Conservation (phyloP, 1,140 invertebrate genomes). For the Heliconius hermathena region DNA sequence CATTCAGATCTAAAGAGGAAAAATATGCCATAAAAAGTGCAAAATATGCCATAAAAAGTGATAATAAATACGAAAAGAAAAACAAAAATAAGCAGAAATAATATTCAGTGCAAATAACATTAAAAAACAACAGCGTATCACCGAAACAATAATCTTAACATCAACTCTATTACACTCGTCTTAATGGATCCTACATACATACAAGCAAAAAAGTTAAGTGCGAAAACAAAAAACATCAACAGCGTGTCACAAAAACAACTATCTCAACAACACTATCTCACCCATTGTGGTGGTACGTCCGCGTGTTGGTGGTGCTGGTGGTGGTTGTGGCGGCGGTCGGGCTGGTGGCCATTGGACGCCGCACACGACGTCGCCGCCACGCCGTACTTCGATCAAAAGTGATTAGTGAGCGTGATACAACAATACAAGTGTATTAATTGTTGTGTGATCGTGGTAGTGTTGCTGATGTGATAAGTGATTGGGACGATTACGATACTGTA, state of each 20-base stretch:
- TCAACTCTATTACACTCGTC: background rate
- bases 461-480: background rate
- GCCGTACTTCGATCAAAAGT: constrained; percentile 64
- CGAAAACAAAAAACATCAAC: constrained; percentile 23
- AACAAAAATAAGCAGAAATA: no score
- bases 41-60: background rate
- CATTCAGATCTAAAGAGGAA: background rate
- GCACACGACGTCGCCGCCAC: constrained; percentile 78
- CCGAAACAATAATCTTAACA: background rate
- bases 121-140: background rate
- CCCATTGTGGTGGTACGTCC: constrained; percentile 75
- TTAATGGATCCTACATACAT: constrained; percentile 8
- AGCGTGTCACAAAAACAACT: constrained; percentile 20
- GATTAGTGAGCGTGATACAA: constrained; percentile 22
- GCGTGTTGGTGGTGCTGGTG: constrained; percentile 73
- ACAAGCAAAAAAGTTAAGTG: background rate
- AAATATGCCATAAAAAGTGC: background rate
- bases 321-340: constrained; percentile 64
- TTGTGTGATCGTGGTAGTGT: background rate
- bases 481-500: background rate
- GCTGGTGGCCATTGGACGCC: constrained; percentile 72
- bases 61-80: background rate
- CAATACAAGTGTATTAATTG: background rate
- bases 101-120: no score
- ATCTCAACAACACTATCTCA: constrained; percentile 45